phyloP scores from a whole-genome alignment of 2,888 invertebrate genomes.

The Phalera bucephala region DNA sequence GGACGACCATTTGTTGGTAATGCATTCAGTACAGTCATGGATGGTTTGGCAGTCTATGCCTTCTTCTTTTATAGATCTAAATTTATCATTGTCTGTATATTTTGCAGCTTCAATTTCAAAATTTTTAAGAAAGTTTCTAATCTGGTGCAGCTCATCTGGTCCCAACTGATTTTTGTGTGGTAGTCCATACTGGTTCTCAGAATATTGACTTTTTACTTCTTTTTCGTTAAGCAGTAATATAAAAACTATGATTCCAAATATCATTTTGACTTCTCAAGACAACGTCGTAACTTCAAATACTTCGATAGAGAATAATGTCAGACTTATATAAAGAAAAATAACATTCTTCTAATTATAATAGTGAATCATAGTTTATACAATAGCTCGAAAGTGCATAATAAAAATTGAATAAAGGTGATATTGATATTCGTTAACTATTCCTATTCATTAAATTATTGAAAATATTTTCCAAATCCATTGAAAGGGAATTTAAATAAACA shows the following conservation, averaged over 20 bases:
- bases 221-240: conserved; percentile 8
- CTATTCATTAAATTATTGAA: too few species aligned
- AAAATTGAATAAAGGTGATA: too few species aligned
- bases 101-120: neutral
- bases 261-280: conserved; percentile 8
- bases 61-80: too few species aligned
- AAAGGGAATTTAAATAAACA: too few species aligned
- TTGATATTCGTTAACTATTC: too few species aligned
- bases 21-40: conserved; percentile 40
- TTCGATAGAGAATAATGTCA: too few species aligned
- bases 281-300: neutral
- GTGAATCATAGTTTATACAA: too few species aligned
- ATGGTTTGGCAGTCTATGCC: conserved; percentile 30
- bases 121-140: neutral
- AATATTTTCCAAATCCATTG: too few species aligned
- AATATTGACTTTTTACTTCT: neutral
- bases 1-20: conserved; percentile 28
- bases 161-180: neutral
- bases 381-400: too few species aligned
- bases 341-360: too few species aligned
- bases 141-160: neutral
- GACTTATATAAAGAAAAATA: too few species aligned
- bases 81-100: too few species aligned
- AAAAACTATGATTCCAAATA: conserved; percentile 3
- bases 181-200: neutral